Conservation (phyloP, 2,797 vertebrate genomes). For the Gallinago nigripennis region DNA sequence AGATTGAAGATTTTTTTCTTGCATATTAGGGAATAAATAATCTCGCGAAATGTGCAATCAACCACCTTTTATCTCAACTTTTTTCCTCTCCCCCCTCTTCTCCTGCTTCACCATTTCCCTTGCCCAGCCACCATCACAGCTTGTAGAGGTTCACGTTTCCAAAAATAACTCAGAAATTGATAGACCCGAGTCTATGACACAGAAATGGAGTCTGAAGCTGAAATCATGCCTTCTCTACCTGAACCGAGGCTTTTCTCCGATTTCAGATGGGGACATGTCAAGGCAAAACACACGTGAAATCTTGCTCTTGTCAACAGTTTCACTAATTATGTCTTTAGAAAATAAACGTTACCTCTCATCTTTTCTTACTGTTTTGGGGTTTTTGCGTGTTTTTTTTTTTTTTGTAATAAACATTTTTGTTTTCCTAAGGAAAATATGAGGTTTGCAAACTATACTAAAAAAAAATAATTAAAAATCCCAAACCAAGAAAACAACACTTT, state of each 20-base stretch:
- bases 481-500: not conserved
- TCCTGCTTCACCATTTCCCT: not conserved
- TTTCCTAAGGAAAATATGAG: not conserved
- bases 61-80: not conserved
- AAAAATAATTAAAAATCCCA: too few relatives aligned
- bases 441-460: not conserved
- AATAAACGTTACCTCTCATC: not conserved
- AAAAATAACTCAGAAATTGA: not conserved
- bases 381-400: not conserved
- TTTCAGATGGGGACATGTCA: not conserved
- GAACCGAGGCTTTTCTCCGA: not conserved
- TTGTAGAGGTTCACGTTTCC: not conserved
- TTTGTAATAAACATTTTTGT: not conserved
- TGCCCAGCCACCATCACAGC: rapidly evolving
- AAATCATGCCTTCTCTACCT: not conserved
- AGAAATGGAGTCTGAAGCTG: not conserved
- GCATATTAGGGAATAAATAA: not conserved
- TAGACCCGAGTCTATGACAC: not conserved
- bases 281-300: not conserved
- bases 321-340: rapidly evolving
- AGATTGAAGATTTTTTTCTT: not conserved
- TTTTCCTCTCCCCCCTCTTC: not conserved
- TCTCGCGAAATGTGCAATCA: rapidly evolving
- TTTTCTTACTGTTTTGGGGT: not conserved
- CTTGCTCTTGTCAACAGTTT: not conserved